These are phyloP conservation scores for Chloropsis hardwickii DNA, from an alignment of 2,113 vertebrate species.

Conservation along the genomic window DNA sequence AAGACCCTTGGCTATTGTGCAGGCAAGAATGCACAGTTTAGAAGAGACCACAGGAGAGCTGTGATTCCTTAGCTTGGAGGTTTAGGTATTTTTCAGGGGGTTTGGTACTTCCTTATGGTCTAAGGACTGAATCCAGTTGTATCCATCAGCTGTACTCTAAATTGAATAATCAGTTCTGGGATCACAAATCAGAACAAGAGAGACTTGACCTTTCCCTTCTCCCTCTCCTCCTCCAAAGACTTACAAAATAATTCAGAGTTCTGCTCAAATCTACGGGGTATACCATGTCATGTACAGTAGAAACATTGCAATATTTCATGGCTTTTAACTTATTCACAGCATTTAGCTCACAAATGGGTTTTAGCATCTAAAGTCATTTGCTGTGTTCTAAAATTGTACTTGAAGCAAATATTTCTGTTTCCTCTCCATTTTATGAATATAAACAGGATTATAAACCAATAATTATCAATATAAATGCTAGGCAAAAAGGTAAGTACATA, in stretches of 20 bases:
- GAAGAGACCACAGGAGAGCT: neutral
- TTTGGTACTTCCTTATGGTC: neutral
- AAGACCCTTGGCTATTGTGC: neutral
- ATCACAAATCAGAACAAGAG: neutral
- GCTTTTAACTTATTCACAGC: neutral
- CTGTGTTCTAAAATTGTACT: neutral
- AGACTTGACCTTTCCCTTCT: neutral
- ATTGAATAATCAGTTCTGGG: neutral
- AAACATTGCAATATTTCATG: neutral
- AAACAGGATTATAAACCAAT: neutral
- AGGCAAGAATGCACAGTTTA: neutral
- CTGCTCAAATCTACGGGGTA: neutral
- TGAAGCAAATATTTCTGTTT: neutral
- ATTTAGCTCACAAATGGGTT: neutral
- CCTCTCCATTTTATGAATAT: neutral
- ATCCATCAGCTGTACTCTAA: neutral
- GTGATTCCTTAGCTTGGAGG: neutral
- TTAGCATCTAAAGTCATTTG: neutral
- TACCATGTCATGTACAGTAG: neutral
- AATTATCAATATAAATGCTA: neutral
- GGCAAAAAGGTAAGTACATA: neutral
- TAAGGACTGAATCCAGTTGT: neutral
- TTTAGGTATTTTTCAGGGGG: neutral
- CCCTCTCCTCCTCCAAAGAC: neutral
- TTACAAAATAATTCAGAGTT: neutral